phyloP scores from a whole-genome alignment of 2,113 vertebrate genomes.

The Ailuropoda melanoleuca region DNA sequence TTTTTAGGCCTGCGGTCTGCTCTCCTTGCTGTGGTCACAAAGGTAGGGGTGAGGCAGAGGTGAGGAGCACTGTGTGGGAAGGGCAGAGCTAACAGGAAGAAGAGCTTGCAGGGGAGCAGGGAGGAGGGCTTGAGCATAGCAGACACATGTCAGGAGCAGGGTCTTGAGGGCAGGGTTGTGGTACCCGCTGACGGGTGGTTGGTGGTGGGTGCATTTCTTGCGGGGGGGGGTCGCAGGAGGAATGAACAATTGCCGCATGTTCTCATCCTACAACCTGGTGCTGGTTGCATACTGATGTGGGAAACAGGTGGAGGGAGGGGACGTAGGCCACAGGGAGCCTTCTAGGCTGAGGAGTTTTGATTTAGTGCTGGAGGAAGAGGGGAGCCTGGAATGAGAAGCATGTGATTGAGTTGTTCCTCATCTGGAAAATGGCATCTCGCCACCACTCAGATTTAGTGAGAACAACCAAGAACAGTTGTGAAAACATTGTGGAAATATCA shows the following conservation, averaged over 20 bases:
- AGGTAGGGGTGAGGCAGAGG: too few species aligned
- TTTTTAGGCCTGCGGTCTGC: too few species aligned
- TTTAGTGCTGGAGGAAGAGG: rapidly evolving
- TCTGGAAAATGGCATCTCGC: background rate
- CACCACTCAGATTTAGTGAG: background rate
- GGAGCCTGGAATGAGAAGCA: background rate
- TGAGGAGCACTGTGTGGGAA: background rate
- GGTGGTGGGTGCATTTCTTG: background rate
- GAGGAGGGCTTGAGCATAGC: rapidly evolving
- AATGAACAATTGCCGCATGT: rapidly evolving
- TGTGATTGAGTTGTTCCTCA: rapidly evolving
- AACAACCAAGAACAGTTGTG: background rate
- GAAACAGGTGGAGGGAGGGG: background rate
- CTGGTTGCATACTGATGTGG: too few species aligned
- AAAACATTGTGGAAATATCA: background rate
- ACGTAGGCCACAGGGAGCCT: background rate
- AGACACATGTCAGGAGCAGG: rapidly evolving
- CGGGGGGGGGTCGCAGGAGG: background rate
- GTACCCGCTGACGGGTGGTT: too few species aligned
- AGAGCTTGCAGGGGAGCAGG: rapidly evolving
- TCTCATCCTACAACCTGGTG: rapidly evolving
- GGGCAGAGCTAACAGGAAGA: background rate
- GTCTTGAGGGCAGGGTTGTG: rapidly evolving
- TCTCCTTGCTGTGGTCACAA: background rate
- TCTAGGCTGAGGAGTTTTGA: background rate